These are phyloP conservation scores for Trematocara variabile DNA, from an alignment of 2,113 vertebrate species.

Conservation along the genomic window DNA sequence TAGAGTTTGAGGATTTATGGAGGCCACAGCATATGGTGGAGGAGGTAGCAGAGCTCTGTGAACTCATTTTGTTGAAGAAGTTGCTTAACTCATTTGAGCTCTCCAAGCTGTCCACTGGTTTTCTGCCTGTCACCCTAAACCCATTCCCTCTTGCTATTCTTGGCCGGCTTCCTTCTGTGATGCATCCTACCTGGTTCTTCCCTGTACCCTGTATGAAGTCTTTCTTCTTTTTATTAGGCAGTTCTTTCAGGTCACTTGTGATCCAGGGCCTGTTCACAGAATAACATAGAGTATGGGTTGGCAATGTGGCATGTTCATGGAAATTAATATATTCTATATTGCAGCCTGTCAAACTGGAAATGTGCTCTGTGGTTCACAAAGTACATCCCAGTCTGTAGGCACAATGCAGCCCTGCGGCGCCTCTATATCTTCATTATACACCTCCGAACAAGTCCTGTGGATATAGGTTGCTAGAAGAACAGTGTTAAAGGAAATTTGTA, in stretches of 20 bases:
- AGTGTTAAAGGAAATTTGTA: no score
- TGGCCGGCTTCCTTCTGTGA: neutral
- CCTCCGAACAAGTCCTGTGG: fast-evolving
- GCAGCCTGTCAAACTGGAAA: neutral
- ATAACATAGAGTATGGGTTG: neutral
- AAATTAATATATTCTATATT: neutral
- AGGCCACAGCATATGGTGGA: neutral
- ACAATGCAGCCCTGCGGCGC: neutral
- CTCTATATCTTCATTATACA: neutral
- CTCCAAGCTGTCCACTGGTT: neutral
- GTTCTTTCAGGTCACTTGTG: neutral
- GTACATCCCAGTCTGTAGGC: neutral
- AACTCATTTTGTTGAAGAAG: neutral
- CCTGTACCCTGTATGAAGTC: neutral
- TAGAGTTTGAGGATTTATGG: neutral
- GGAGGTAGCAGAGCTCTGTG: fast-evolving
- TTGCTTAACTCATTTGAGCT: neutral
- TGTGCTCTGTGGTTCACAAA: neutral
- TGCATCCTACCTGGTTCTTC: fast-evolving
- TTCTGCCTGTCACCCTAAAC: neutral
- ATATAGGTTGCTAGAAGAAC: neutral
- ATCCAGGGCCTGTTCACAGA: neutral
- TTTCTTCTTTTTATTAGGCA: neutral
- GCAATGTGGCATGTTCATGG: neutral
- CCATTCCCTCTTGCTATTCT: neutral